Conservation (phyloP, 2,113 vertebrate genomes). For the Dipodomys spectabilis region DNA sequence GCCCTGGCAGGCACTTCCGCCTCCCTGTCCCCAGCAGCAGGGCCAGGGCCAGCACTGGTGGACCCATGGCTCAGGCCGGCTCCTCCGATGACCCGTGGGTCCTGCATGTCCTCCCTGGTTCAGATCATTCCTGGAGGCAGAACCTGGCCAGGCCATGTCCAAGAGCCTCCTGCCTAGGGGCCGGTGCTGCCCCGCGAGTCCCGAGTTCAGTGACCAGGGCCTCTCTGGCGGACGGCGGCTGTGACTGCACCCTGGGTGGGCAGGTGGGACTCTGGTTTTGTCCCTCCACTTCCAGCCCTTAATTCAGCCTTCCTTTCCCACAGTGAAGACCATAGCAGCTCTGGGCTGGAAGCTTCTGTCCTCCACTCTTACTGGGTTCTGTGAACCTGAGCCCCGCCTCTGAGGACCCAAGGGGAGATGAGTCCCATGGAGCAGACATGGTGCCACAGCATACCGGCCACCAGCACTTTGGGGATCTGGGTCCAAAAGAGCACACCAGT, state of each 20-base stretch:
- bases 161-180: conserved; percentile 9
- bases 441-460: too few relatives aligned
- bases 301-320: too few relatives aligned
- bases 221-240: not conserved
- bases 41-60: not conserved
- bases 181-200: too few relatives aligned
- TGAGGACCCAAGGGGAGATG: too few relatives aligned
- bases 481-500: too few relatives aligned
- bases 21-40: not conserved
- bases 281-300: too few relatives aligned
- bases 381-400: not conserved
- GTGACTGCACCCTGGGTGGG: not conserved
- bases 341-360: too few relatives aligned
- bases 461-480: too few relatives aligned
- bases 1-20: not conserved
- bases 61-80: not conserved
- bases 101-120: not conserved
- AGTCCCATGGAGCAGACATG: too few relatives aligned
- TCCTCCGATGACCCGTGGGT: not conserved
- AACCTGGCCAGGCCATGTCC: not conserved
- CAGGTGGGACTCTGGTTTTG: too few relatives aligned
- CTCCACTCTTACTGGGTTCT: not conserved
- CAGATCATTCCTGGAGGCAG: not conserved
- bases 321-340: too few relatives aligned
- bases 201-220: not conserved